Conservation (phyloP, 2,797 vertebrate genomes). For the Myotis pilosus region DNA sequence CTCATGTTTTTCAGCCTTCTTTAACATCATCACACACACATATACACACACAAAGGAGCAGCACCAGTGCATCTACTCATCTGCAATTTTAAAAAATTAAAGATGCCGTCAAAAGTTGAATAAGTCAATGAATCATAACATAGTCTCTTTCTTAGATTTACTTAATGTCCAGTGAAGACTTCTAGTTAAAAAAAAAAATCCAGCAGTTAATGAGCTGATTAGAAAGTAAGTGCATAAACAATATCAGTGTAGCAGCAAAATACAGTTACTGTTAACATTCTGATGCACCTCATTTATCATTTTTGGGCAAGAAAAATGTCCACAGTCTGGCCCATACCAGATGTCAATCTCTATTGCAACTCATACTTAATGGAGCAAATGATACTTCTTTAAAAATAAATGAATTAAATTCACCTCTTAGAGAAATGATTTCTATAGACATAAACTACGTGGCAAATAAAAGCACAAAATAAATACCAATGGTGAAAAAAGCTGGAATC, state of each 20-base stretch:
- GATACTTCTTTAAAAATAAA: constrained; percentile 77
- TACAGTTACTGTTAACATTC: constrained; percentile 81
- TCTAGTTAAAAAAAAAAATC: constrained; percentile 61
- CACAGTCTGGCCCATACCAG: constrained; percentile 80
- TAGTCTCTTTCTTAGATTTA: constrained; percentile 79
- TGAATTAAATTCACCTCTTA: constrained; percentile 76
- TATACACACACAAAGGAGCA: constrained; percentile 66
- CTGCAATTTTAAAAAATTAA: constrained; percentile 75
- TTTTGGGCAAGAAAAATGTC: constrained; percentile 86
- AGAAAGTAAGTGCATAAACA: constrained; percentile 83
- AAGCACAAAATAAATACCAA: constrained; percentile 82
- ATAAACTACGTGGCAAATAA: constrained; percentile 80
- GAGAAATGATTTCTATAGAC: constrained; percentile 58
- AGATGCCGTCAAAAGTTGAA: constrained; percentile 75
- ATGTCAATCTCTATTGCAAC: constrained; percentile 77
- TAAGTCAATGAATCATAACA: constrained; percentile 78
- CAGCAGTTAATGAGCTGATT: constrained; percentile 77
- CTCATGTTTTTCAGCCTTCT: constrained; percentile 70
- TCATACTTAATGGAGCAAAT: constrained; percentile 76
- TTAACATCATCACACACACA: constrained; percentile 65
- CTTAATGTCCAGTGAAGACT: constrained; percentile 80
- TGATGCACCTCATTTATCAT: constrained; percentile 83
- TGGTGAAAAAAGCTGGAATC: constrained; percentile 73
- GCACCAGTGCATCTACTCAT: constrained; percentile 81
- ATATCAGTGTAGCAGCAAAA: constrained; percentile 84